Conservation (phyloP, 1,140 invertebrate genomes). For the Polypedilum vanderplanki region DNA sequence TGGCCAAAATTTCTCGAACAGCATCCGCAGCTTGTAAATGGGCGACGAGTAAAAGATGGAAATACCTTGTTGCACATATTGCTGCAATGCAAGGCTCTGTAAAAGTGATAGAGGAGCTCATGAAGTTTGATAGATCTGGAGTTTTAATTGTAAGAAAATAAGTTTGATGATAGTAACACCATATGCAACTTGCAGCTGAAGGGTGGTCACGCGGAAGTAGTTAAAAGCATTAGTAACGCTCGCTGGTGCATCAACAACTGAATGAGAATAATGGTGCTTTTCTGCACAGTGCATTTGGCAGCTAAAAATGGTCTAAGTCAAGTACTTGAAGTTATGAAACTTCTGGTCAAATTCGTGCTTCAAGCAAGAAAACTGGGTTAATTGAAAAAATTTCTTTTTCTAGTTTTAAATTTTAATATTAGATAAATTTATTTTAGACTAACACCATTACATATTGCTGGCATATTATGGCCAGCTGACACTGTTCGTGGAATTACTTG, state of each 20-base stretch:
- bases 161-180: conserved; percentile 93
- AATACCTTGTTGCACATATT: conserved; percentile 98
- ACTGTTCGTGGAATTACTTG: conserved; percentile 91
- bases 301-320: conserved; percentile 91
- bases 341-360: conserved; percentile 74
- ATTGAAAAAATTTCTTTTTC: no score
- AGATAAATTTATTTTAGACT: conserved; percentile 44
- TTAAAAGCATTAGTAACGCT: conserved; percentile 85
- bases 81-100: conserved; percentile 97
- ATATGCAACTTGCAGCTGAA: conserved; percentile 91
- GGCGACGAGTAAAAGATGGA: conserved; percentile 90
- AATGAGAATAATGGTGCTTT: conserved; percentile 95
- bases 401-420: no score
- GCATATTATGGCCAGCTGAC: conserved; percentile 97
- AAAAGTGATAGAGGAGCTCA: conserved; percentile 94
- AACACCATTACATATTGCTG: conserved; percentile 93
- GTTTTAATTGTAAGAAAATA: conserved; percentile 93
- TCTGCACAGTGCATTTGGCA: conserved; percentile 93
- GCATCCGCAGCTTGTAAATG: conserved; percentile 89
- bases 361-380: conserved; percentile 85
- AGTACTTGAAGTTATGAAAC: conserved; percentile 85
- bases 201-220: conserved; percentile 93
- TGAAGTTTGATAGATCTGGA: conserved; percentile 94
- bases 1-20: conserved; percentile 92
- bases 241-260: conserved; percentile 89